Percentiles rank a stretch among this genome's conserved stretches.
Evolutionary conservation across 2,888 invertebrate species (phyloP).

Genomic region (Eilema sororculum): DNA sequence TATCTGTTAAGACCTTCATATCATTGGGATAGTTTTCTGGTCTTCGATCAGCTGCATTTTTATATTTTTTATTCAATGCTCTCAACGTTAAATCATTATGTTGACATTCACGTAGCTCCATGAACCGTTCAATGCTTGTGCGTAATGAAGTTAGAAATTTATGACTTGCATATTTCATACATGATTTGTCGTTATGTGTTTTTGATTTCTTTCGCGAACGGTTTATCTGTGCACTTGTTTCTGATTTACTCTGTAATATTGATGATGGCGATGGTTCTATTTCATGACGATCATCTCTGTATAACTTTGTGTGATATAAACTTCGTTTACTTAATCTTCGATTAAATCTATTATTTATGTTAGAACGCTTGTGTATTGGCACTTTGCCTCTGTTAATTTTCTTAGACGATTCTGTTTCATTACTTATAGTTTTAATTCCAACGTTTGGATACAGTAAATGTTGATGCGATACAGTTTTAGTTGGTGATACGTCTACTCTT

Average conservation of each 20-base stretch:
- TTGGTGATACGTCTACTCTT: neutral
- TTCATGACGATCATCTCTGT: neutral
- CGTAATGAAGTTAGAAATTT: constrained; percentile 32
- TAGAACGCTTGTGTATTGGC: neutral
- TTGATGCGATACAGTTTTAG: neutral
- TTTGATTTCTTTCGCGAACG: neutral
- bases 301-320: neutral
- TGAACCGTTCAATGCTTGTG: constrained; percentile 38
- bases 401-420: constrained; percentile 22
- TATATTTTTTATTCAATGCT: constrained; percentile 16
- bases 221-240: neutral
- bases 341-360: neutral
- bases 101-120: constrained; percentile 36
- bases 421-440: constrained; percentile 6
- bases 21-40: neutral
- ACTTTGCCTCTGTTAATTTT: constrained; percentile 19
- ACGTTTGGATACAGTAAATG: neutral
- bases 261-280: neutral
- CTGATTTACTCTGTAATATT: neutral
- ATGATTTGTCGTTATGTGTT: constrained; percentile 4
- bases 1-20: neutral
- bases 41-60: neutral
- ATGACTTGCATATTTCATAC: constrained; percentile 34
- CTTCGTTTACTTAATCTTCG: neutral
- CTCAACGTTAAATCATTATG: constrained; percentile 38